Base-by-base conservation (phyloP, 2,888 invertebrate genomes). In the Heliconius aoede region DNA sequence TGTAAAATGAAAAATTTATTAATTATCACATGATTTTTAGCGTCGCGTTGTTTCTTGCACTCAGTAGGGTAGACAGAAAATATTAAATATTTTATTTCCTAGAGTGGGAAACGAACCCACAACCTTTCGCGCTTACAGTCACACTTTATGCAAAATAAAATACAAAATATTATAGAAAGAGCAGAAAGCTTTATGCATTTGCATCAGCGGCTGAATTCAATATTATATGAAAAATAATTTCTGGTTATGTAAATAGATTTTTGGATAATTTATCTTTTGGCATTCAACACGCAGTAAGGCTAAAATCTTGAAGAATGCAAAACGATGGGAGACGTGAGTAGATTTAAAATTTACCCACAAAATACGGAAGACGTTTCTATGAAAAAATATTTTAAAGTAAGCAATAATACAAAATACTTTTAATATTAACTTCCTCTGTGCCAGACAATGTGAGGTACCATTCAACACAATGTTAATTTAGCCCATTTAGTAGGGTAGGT, bases 271-370 rank as follows among this genome's bases (percentile, higher is more conserved):
- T 30, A 21, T 13, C 21, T 36, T 21, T 64, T 13, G 64, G 13
- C 64, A 64, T 13, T 11, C 11, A 64, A 13, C 64, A 30, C 21
- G 18, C 61, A 21, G 9, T 21, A 8, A 9, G 21, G 30, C 28
- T 62, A 62, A 62, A 62, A 4, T 30, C 62, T 30, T 62, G 30
- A 30, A 32, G n/a, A 62, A 21, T 30, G 5, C 36, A 36, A n/a
- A 64, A 64, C 24, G 64, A 64, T 36, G 13, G n/a, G 32, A n/a
- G 64, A 36, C 64, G 64, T 64, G 64, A 64, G 36, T 64, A 13
- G 32, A 13, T 13, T 64, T 7, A 64, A 1, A 24, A 36, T 64
- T 60, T 64, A n/a, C 13, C 21, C 13, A 32, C 11, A 64, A 64
- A 32, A 13, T 64, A 11, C 32, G 21, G 32, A 11, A 24, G 32